Evolutionary conservation across 2,888 invertebrate species (phyloP).

Genomic region (Nemapogon koenigi): DNA sequence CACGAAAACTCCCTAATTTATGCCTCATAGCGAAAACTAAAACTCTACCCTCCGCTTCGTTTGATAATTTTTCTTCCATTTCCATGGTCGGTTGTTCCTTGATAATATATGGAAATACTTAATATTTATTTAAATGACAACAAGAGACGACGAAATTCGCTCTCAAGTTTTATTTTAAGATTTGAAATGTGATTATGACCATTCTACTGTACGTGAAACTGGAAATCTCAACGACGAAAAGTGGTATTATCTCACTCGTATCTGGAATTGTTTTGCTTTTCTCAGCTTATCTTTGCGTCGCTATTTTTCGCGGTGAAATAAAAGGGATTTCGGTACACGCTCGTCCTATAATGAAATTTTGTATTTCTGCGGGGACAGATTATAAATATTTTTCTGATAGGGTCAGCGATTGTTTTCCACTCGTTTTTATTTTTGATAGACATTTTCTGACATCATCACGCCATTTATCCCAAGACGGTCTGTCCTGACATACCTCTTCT

Average conservation of each 20-base stretch:
- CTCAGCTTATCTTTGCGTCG: constrained; percentile 8
- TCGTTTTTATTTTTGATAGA: not conserved
- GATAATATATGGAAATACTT: no score
- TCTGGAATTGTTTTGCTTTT: constrained; percentile 10
- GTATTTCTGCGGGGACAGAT: constrained; percentile 9
- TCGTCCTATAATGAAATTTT: constrained; percentile 9
- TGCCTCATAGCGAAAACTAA: no score
- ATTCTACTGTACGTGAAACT: constrained; percentile 5
- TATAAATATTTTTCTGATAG: constrained; percentile 7
- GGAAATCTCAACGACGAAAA: constrained; percentile 7
- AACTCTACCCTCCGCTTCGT: no score
- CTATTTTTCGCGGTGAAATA: constrained; percentile 8
- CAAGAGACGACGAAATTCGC: no score
- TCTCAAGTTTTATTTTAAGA: not conserved
- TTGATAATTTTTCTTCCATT: no score
- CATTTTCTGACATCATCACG: no score
- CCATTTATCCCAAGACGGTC: no score
- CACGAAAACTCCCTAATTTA: no score
- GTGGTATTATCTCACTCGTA: constrained; percentile 7
- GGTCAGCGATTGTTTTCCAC: constrained; percentile 3
- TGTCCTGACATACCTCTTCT: no score
- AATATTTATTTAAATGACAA: no score
- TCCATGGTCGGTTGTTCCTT: no score
- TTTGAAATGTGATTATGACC: constrained; percentile 7
- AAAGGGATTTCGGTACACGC: constrained; percentile 3